These are phyloP conservation scores for Thamnophis elegans DNA, from an alignment of 2,797 vertebrate genomes.

Conservation along the genomic window DNA sequence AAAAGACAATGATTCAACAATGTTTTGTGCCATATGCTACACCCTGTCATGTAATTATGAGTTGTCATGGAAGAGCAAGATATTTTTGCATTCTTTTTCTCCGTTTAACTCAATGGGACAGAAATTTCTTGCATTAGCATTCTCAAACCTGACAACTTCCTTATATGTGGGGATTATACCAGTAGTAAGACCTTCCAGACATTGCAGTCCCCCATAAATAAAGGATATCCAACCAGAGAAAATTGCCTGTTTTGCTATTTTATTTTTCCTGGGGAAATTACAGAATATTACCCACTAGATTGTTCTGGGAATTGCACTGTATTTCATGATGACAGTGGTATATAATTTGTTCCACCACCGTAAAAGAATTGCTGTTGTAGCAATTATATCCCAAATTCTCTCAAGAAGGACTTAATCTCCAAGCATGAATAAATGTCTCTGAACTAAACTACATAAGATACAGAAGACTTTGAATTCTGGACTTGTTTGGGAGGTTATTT, in stretches of 20 bases:
- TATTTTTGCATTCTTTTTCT: neutral
- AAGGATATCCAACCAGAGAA: neutral
- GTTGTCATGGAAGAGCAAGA: neutral
- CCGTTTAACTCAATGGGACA: neutral
- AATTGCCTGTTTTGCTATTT: neutral
- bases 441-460: neutral
- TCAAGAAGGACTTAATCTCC: neutral
- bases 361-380: neutral
- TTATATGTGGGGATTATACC: neutral
- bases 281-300: neutral
- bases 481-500: neutral
- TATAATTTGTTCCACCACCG: neutral
- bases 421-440: neutral
- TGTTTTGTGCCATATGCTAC: neutral
- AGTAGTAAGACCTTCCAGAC: neutral
- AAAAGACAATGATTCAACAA: neutral
- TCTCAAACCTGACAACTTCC: neutral
- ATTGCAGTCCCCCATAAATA: neutral
- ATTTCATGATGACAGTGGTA: neutral
- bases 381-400: neutral
- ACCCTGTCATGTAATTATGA: neutral
- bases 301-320: neutral
- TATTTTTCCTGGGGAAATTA: neutral
- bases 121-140: neutral
- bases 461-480: neutral